These are phyloP conservation scores for Frieseomelitta varia DNA, from an alignment of 1,140 invertebrate genomes.

Conservation along the genomic window DNA sequence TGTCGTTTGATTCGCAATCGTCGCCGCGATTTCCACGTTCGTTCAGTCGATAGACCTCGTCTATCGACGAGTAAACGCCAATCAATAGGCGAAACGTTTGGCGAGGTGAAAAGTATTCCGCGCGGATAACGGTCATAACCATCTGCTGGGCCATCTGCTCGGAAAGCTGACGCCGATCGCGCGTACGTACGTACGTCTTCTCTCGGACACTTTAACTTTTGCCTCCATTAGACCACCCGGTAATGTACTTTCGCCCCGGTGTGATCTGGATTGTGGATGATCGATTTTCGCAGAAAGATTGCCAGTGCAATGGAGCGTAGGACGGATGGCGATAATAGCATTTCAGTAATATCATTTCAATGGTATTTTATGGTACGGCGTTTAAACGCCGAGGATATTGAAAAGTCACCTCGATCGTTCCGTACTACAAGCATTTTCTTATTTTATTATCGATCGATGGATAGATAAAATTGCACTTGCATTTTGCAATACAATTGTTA, in stretches of 20 bases:
- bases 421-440: no score
- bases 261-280: not conserved
- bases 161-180: not conserved
- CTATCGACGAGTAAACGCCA: slow-evolving; percentile 4
- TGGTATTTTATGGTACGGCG: no score
- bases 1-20: not conserved
- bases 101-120: not conserved
- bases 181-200: not conserved
- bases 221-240: not conserved
- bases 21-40: not conserved
- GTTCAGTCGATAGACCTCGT: not conserved
- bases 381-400: no score
- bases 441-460: no score
- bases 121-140: not conserved
- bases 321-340: no score
- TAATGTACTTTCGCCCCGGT: not conserved
- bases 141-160: not conserved
- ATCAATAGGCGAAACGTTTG: not conserved
- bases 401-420: no score
- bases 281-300: not conserved
- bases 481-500: no score
- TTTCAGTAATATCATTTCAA: no score
- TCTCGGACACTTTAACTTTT: not conserved
- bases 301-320: no score
- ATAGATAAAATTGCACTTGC: no score